Evolutionary conservation across 1,140 invertebrate species (phyloP).

Genomic region (Diorhabda sublineata): DNA sequence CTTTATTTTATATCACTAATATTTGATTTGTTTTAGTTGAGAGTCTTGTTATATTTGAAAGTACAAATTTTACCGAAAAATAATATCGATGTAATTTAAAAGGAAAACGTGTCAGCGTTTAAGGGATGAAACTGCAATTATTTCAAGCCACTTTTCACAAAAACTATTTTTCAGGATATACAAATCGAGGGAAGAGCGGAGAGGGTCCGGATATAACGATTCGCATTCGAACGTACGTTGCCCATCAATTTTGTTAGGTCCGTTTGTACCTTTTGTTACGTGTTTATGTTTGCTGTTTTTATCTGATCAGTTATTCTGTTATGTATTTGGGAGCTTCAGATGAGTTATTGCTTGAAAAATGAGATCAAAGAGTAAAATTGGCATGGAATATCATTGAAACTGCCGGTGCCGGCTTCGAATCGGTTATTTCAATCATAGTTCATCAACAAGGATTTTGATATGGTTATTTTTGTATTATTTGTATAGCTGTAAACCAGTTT

Average conservation of each 20-base stretch:
- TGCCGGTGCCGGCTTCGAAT: background rate
- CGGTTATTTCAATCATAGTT: background rate
- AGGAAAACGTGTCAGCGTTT: no score
- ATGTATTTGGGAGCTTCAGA: background rate
- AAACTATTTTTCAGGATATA: no score
- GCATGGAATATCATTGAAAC: background rate
- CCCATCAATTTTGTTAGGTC: constrained; percentile 3
- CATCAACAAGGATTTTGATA: background rate
- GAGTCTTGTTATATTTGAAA: no score
- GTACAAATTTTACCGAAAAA: no score
- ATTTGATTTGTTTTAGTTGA: no score
- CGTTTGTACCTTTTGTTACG: constrained; percentile 6
- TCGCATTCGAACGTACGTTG: background rate
- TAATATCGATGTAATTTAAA: no score
- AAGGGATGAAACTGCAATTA: no score
- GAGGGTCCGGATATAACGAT: background rate
- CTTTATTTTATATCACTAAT: no score
- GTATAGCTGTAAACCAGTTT: no score
- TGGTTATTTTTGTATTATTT: background rate
- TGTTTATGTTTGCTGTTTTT: constrained; percentile 5
- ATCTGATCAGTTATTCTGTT: constrained; percentile 8
- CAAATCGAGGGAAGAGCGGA: background rate
- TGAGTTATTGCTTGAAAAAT: background rate
- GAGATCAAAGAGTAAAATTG: background rate
- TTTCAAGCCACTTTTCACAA: no score